phyloP scores from a whole-genome alignment of 2,888 invertebrate genomes.

The Thymelicus acteon region DNA sequence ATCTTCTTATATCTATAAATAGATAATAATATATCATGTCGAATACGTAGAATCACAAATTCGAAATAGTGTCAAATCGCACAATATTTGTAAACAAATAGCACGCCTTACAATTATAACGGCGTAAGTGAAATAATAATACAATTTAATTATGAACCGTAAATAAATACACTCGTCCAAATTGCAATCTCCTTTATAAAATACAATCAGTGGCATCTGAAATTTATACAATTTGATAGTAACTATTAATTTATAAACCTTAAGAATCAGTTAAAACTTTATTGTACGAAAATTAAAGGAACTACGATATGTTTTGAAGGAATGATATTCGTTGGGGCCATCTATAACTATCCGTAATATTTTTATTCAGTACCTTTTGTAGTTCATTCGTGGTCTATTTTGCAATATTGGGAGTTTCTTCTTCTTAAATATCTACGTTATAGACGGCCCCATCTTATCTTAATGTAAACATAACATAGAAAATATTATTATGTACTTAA shows the following conservation, averaged over 20 bases:
- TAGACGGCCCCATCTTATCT: constrained; percentile 18
- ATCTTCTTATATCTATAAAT: neutral
- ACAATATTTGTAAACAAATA: constrained; percentile 16
- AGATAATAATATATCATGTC: constrained; percentile 1
- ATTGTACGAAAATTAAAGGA: constrained; percentile 24
- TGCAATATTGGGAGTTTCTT: neutral
- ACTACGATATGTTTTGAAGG: constrained; percentile 49
- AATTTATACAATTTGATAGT: constrained; percentile 45
- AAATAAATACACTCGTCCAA: neutral
- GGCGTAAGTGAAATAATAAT: constrained; percentile 18
- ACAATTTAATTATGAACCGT: constrained; percentile 24
- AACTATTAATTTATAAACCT: constrained; percentile 39
- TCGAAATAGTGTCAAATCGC: constrained; percentile 8
- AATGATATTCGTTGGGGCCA: constrained; percentile 40
- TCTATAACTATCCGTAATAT: constrained; percentile 4
- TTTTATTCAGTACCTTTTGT: too few relatives aligned
- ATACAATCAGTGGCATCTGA: constrained; percentile 13
- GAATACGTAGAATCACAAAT: constrained; percentile 9
- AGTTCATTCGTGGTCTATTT: neutral
- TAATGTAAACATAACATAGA: constrained; percentile 20
- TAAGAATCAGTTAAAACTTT: constrained; percentile 34
- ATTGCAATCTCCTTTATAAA: constrained; percentile 17
- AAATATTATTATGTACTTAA: neutral
- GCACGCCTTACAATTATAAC: constrained; percentile 21
- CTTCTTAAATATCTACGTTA: neutral